These are phyloP conservation scores for Gallirallus australis DNA, from an alignment of 2,797 vertebrate species.

Conservation along the genomic window DNA sequence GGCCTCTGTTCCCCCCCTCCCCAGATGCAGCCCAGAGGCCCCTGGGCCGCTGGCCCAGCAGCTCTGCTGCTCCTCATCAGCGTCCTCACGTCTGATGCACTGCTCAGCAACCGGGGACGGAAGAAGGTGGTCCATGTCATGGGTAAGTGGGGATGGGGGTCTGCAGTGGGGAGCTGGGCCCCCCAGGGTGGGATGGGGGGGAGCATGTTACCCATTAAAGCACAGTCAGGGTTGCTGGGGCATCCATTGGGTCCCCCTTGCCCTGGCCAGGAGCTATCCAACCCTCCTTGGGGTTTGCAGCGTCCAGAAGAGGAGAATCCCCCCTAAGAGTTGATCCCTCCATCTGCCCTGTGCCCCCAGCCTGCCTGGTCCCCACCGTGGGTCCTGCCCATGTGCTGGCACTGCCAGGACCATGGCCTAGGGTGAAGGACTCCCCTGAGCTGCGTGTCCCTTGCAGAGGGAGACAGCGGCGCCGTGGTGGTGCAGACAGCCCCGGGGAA, in stretches of 20 bases:
- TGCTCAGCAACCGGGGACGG: conserved; percentile 74
- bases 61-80: background rate
- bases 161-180: accelerated
- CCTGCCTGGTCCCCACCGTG: accelerated
- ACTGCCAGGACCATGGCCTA: background rate
- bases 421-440: background rate
- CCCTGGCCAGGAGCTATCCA: background rate
- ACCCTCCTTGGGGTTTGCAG: accelerated
- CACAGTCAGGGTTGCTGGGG: accelerated
- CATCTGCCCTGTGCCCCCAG: accelerated
- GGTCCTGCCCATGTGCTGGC: accelerated
- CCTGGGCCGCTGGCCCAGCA: background rate
- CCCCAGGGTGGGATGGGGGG: accelerated
- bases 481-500: conserved; percentile 95
- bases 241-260: accelerated
- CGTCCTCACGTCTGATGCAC: accelerated
- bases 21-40: background rate
- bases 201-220: accelerated
- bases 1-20: background rate
- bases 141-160: conserved; percentile 78
- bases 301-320: background rate
- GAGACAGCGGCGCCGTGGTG: conserved; percentile 90
- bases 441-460: conserved; percentile 79
- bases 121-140: conserved; percentile 93
- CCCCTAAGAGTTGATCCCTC: accelerated